These are phyloP conservation scores for Ganaspis sp. DNA, from an alignment of 1,140 invertebrate genomes.

Conservation along the genomic window DNA sequence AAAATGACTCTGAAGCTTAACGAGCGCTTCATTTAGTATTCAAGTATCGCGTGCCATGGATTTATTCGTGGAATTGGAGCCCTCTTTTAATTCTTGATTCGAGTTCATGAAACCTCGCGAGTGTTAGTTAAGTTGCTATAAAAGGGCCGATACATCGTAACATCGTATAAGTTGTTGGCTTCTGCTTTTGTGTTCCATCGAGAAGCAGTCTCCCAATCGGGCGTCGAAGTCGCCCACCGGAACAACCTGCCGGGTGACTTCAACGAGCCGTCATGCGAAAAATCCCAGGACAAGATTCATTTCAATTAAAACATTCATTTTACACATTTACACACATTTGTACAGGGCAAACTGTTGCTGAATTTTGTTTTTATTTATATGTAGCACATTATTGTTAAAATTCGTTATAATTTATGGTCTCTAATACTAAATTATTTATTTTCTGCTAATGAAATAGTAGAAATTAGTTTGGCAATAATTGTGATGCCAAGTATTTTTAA, in stretches of 20 bases:
- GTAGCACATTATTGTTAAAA: too few species aligned
- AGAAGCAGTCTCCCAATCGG: conserved; percentile 51
- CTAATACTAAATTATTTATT: too few species aligned
- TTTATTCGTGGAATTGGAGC: conserved; percentile 9
- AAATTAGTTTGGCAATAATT: too few species aligned
- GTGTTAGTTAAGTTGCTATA: neutral
- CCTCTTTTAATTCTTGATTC: neutral
- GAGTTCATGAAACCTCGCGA: neutral
- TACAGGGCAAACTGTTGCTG: too few species aligned
- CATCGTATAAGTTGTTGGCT: conserved; percentile 1
- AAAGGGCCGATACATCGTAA: conserved; percentile 21
- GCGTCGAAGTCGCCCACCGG: conserved; percentile 60
- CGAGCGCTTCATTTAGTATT: conserved; percentile 8
- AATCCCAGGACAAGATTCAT: neutral
- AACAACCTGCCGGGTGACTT: conserved; percentile 54
- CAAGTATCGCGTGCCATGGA: neutral
- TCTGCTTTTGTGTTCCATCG: conserved; percentile 20
- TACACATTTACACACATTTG: neutral
- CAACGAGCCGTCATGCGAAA: conserved; percentile 21
- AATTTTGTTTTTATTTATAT: too few species aligned
- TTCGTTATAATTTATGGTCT: too few species aligned
- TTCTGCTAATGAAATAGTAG: too few species aligned
- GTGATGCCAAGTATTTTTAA: too few species aligned
- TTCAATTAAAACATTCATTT: neutral
- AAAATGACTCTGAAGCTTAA: neutral